Evolutionary conservation across 2,113 vertebrate species (phyloP).

Genomic region (Phocoena phocoena): DNA sequence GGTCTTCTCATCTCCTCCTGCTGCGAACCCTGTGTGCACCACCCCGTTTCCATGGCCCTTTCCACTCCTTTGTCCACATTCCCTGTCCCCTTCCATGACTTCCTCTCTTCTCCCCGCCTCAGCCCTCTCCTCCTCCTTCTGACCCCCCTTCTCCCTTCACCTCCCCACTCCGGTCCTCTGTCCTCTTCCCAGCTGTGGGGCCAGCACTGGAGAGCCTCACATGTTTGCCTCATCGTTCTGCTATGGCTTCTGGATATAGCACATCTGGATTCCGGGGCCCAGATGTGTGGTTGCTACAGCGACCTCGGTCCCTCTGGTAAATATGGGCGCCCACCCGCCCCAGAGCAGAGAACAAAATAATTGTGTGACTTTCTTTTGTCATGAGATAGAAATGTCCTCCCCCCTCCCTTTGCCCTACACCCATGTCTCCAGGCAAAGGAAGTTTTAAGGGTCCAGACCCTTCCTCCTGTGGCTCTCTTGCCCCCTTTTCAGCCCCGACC

Average conservation of each 20-base stretch:
- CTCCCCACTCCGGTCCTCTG: neutral
- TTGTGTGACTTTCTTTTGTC: slow-evolving; percentile 80
- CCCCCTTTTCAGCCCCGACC: neutral
- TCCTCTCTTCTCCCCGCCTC: neutral
- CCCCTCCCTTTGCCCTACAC: slow-evolving; percentile 64
- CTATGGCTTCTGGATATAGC: slow-evolving; percentile 81
- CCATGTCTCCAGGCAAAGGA: slow-evolving; percentile 51
- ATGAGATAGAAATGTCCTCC: slow-evolving; percentile 78
- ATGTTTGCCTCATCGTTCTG: slow-evolving; percentile 79
- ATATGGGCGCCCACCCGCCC: slow-evolving; percentile 74
- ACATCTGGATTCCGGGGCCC: slow-evolving; percentile 81
- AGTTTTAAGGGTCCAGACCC: neutral
- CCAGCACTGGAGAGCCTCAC: slow-evolving; percentile 60
- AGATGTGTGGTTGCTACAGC: slow-evolving; percentile 83
- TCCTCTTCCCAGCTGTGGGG: slow-evolving; percentile 67
- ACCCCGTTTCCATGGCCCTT: neutral
- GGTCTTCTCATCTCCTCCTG: neutral
- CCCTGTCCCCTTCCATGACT: neutral
- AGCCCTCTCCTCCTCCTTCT: neutral
- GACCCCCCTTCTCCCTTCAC: neutral
- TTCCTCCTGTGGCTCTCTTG: neutral
- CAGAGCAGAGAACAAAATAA: slow-evolving; percentile 75
- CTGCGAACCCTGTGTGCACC: neutral
- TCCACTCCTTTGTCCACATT: neutral
- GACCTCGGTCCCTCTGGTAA: slow-evolving; percentile 78